Evolutionary conservation across 2,888 invertebrate species (phyloP), one percentile per base, ranked within the genome.

Genomic region (Mimas tiliae): DNA sequence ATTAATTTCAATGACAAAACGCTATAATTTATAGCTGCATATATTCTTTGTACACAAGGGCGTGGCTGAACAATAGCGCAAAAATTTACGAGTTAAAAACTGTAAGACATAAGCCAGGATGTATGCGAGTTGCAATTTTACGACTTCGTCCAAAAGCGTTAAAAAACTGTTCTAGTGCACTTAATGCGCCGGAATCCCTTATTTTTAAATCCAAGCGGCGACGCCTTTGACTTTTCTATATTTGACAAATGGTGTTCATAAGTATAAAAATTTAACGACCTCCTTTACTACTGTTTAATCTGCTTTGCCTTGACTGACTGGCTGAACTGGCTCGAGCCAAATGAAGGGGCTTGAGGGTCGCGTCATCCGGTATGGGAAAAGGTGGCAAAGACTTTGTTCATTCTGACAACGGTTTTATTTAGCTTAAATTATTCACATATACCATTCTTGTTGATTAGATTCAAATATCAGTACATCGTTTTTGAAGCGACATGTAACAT

Each of bases 201-300:
- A 80, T 81, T 83, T 77, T 74, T 81, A 84, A 83, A 84, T 80
- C 79, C 77, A 70, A 75, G 72, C 75, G 81, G 85, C 89, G 87
- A 90, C 84, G 79, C 77, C 86, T 89, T 89, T 87, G 88, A 74
- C 81, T 86, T 88, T 88, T 86, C 84, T 82, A 87, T 89, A 88
- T 91, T 87, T 77, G 78, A 82, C 84, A 85, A 88, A 89, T 87
- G 79, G 80, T 82, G 82, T 79, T 83, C 82, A 86, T 85, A 86
- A 82, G 85, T 81, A 90, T 90, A 89, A 90, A 88, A 86, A 72
- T 84, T 92, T 92, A 84, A 93, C 85, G 87, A 86, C 69, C 69
- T 68, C 87, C 80, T 92, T 93, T 91, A 93, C 89, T 90, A 89
- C 90, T 89, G 87, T 91, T 91, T 91, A 92, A 91, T 90, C 89